These are phyloP conservation scores for Parauchenoglanis ngamensis DNA, from an alignment of 2,797 vertebrate genomes.

Conservation along the genomic window DNA sequence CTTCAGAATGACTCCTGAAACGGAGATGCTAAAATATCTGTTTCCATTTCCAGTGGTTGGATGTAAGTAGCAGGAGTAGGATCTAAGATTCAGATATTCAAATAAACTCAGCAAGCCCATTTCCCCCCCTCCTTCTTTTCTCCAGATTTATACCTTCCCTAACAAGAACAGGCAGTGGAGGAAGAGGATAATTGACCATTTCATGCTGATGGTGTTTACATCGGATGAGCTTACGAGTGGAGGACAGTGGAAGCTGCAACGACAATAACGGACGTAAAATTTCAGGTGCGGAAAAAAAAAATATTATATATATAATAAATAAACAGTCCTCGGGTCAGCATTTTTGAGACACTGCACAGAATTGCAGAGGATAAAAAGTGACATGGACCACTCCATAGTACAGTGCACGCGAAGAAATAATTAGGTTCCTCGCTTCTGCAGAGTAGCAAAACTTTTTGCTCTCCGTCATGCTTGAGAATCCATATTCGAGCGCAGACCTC, in stretches of 20 bases:
- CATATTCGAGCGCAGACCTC: not conserved
- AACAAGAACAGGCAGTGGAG: conserved; percentile 51
- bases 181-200: conserved; percentile 49
- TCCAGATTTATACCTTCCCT: conserved; percentile 38
- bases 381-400: not conserved
- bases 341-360: conserved; percentile 7
- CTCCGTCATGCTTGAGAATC: not conserved
- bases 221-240: conserved; percentile 37
- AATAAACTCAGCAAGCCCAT: not conserved
- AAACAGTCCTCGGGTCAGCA: conserved; percentile 20
- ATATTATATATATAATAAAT: too few species aligned
- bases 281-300: conserved; percentile 6
- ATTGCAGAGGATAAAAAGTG: conserved; percentile 21
- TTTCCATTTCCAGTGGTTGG: not conserved
- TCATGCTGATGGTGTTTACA: conserved; percentile 31
- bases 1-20: not conserved
- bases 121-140: not conserved
- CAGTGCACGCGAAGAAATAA: not conserved
- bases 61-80: not conserved
- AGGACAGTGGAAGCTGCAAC: conserved; percentile 36
- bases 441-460: not conserved
- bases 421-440: not conserved
- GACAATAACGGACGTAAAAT: conserved; percentile 19
- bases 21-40: not conserved
- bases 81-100: not conserved